Percentiles rank a stretch among this genome's conserved stretches.
phyloP scores from a whole-genome alignment of 1,140 invertebrate genomes.

The Sinonovacula constricta region DNA sequence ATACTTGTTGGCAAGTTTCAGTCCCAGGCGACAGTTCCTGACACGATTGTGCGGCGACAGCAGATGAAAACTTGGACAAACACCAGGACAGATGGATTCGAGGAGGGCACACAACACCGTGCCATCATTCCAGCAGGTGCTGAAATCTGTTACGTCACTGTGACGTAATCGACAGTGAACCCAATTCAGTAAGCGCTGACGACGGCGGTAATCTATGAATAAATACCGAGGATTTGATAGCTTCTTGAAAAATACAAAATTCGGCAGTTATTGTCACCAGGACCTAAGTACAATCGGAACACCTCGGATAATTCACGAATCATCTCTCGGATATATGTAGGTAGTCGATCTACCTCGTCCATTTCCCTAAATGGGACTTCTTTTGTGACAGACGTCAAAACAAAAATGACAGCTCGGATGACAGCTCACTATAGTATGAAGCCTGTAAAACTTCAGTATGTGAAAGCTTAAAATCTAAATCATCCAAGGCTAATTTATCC shows the following conservation, averaged over 20 bases:
- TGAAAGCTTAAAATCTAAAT: background rate
- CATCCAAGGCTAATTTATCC: background rate
- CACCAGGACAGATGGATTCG: constrained; percentile 74
- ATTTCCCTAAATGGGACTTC: too few relatives aligned
- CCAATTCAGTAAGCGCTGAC: constrained; percentile 39
- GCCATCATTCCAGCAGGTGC: constrained; percentile 76
- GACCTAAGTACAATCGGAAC: too few relatives aligned
- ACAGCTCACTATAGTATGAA: too few relatives aligned
- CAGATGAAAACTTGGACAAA: constrained; percentile 74
- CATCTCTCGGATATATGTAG: background rate
- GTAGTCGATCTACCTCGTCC: background rate
- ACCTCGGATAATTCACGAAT: too few relatives aligned
- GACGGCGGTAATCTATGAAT: constrained; percentile 25
- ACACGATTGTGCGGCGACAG: constrained; percentile 74
- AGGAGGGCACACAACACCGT: constrained; percentile 75
- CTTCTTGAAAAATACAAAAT: background rate
- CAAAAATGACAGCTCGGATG: too few relatives aligned
- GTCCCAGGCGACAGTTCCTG: constrained; percentile 76
- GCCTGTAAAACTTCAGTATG: too few relatives aligned
- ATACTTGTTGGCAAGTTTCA: constrained; percentile 72
- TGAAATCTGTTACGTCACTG: constrained; percentile 68
- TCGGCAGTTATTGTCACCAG: background rate
- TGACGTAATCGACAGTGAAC: constrained; percentile 33
- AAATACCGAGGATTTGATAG: background rate
- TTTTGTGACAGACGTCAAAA: too few relatives aligned